Evolutionary conservation across 53 echinoderm and acorn worm species (phyloP), one percentile per base, ranked within the genome.

Genomic region (Hippasteria phrygiana): DNA sequence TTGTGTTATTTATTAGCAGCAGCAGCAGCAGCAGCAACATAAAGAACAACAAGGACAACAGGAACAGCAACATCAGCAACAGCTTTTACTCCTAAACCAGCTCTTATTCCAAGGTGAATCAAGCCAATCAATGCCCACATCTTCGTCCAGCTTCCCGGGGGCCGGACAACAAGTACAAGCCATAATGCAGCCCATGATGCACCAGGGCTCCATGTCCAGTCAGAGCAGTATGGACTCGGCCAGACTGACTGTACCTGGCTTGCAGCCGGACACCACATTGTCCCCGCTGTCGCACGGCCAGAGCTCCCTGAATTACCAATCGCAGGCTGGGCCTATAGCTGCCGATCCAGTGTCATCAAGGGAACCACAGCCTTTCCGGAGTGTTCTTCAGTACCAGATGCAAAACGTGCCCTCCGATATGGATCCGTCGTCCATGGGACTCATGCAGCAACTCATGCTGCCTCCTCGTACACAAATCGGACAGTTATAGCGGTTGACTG

Each of bases 21-120:
- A 87, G 24, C 86, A 71, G 71, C 85, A 66, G 27, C 69, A 65
- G 50, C 87, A 87, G n/a, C 86, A 85, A 64, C 85, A 55, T 2
- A 28, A 47, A 4, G 28, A 70, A 34, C 83, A 83, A 5, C 66
- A 59, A 37, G 34, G 17, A 5, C 71, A 86, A 10, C 87, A 71
- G 2, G 32, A 50, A 35, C 71, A 86, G 20, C 71, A 47, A 32
- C 71, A 86, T 18, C 65, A 76, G 64, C 62, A 67, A 71, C 86
- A 85, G 34, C 29, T 48, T 5, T 53, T 34, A 20, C 27, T 75
- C 26, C 40, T 14, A 12, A 88, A 27, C 45, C 83, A 83, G 69
- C 47, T 48, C 20, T 4, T 67, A 8, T 83, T 35, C 50, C 69
- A 83, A n/a, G n/a, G n/a, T 7, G 79, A 36, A 28, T 1, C 66